A percentile compares a stretch with the other conserved stretches of the same genome.
Evolutionary conservation across 1,140 invertebrate genomes (phyloP).

Genomic region (Lerema accius): DNA sequence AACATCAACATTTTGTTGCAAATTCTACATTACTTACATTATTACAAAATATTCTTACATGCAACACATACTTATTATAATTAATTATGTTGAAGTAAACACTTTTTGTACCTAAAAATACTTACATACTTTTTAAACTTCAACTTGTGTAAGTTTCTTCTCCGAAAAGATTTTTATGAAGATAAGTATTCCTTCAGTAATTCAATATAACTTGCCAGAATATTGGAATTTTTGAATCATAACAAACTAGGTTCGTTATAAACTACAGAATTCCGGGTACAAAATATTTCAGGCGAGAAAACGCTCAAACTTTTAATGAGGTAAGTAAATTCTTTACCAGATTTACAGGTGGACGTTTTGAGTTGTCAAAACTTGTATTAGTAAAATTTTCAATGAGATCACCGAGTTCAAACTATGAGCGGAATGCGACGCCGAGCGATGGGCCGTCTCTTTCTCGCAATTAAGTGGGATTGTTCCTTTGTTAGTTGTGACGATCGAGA

Average conservation of each 20-base stretch:
- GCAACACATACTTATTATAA: too few species aligned
- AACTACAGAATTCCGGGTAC: not conserved
- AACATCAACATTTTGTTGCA: too few species aligned
- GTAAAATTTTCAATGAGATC: constrained; percentile 32
- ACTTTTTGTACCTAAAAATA: too few species aligned
- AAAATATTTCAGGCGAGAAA: constrained; percentile 12
- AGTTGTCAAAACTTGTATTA: constrained; percentile 22
- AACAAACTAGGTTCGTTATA: constrained; percentile 12
- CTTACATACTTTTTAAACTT: too few species aligned
- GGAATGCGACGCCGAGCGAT: not conserved
- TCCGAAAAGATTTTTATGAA: too few species aligned
- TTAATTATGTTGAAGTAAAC: too few species aligned
- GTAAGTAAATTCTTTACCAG: constrained; percentile 17
- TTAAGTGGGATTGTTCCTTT: constrained; percentile 16
- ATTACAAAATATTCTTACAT: too few species aligned
- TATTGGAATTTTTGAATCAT: constrained; percentile 1
- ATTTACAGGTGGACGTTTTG: constrained; percentile 18
- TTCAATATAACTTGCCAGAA: too few species aligned
- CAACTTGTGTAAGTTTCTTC: too few species aligned
- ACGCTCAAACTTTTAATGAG: constrained; percentile 17
- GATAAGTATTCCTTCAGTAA: too few species aligned
- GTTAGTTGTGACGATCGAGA: not conserved
- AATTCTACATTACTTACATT: too few species aligned
- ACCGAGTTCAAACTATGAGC: constrained; percentile 10
- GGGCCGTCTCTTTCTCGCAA: constrained; percentile 7